Conservation (phyloP, 2,113 vertebrate species). For the Reinhardtius hippoglossoides region DNA sequence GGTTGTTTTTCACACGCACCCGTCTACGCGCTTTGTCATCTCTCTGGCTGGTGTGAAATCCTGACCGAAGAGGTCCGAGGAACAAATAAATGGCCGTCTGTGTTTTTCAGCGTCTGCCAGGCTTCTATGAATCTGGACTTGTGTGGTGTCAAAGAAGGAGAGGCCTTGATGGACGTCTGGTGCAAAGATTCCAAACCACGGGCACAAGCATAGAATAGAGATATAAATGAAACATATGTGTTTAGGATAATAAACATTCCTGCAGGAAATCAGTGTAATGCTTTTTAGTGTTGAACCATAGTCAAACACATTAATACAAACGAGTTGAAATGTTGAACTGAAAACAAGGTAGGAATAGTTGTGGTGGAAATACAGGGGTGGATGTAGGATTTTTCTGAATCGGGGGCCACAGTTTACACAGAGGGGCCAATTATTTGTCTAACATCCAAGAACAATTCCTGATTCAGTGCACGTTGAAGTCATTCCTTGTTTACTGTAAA, state of each 20-base stretch:
- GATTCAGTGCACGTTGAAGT: too few relatives aligned
- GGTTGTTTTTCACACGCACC: slow-evolving; percentile 63
- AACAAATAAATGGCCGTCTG: slow-evolving; percentile 63
- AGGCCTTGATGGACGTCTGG: slow-evolving; percentile 18
- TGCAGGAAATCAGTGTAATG: too few relatives aligned
- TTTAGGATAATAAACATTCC: not conserved
- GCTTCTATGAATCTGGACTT: slow-evolving; percentile 4
- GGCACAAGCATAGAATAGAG: not conserved
- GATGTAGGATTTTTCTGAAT: too few relatives aligned
- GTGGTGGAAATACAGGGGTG: not conserved
- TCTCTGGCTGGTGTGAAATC: slow-evolving; percentile 74
- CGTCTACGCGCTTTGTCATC: slow-evolving; percentile 54
- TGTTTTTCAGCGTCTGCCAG: slow-evolving; percentile 43
- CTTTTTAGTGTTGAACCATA: too few relatives aligned
- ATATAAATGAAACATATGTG: too few relatives aligned
- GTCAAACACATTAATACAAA: too few relatives aligned
- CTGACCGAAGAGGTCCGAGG: slow-evolving; percentile 37
- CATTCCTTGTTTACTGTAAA: too few relatives aligned
- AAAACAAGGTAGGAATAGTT: not conserved
- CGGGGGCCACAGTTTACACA: too few relatives aligned
- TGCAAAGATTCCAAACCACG: not conserved
- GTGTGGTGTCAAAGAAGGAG: not conserved
- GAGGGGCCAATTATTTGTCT: too few relatives aligned
- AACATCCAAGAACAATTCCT: too few relatives aligned
- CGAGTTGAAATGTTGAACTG: too few relatives aligned